phyloP scores from a whole-genome alignment of 2,888 invertebrate genomes.

The Andricus curvator region DNA sequence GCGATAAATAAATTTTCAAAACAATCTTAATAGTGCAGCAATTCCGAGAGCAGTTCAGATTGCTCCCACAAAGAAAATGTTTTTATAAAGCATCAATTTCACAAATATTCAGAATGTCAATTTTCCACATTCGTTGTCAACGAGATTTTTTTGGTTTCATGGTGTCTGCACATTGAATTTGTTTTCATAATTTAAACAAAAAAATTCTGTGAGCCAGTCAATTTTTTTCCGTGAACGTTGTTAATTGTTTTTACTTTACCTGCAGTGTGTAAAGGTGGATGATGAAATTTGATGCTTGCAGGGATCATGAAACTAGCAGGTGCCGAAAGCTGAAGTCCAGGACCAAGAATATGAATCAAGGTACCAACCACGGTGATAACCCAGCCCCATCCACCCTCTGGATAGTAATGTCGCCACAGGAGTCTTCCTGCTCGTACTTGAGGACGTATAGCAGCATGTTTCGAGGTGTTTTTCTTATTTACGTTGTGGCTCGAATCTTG shows the following conservation, averaged over 20 bases:
- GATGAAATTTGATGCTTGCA: conserved; percentile 68
- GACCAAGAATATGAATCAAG: conserved; percentile 86
- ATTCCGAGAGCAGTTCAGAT: no score
- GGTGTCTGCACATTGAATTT: no score
- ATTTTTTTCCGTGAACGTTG: no score
- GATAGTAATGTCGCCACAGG: conserved; percentile 88
- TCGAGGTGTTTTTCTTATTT: conserved; percentile 73
- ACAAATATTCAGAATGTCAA: no score
- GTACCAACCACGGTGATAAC: conserved; percentile 83
- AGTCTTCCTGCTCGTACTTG: conserved; percentile 83
- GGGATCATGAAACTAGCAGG: conserved; percentile 66
- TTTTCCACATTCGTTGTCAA: no score
- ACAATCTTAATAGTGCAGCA: no score
- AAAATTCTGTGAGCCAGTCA: no score
- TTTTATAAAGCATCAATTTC: no score
- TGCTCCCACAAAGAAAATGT: no score
- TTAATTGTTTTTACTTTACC: conserved; percentile 57
- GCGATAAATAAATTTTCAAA: no score
- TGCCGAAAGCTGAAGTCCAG: conserved; percentile 86
- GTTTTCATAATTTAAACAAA: no score
- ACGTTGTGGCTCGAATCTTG: conserved; percentile 32
- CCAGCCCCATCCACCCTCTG: conserved; percentile 94
- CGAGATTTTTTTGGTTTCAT: no score
- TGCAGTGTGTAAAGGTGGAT: conserved; percentile 67
- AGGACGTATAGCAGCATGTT: conserved; percentile 60